Evolutionary conservation across 1,140 invertebrate genomes (phyloP).

Genomic region (Alviniconcha marisindica): DNA sequence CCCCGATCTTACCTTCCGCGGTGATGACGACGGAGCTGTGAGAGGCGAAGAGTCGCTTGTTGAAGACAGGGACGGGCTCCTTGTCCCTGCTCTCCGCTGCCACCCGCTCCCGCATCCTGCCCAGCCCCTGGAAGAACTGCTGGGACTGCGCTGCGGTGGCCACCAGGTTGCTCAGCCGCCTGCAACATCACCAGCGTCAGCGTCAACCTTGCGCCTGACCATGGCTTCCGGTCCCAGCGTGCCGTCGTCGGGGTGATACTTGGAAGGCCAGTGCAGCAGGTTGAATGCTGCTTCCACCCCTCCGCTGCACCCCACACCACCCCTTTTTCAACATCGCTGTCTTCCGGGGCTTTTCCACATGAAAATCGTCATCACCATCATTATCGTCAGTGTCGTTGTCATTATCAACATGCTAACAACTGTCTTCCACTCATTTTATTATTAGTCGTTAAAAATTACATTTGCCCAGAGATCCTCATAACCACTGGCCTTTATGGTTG

Average conservation of each 20-base stretch:
- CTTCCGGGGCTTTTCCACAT: too few relatives aligned
- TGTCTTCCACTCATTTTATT: neutral
- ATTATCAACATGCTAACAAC: neutral
- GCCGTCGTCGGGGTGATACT: neutral
- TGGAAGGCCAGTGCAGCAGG: neutral
- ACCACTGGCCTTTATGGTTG: neutral
- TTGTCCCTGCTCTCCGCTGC: slow-evolving; percentile 48
- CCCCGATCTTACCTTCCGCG: slow-evolving; percentile 37
- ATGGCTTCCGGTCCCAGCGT: neutral
- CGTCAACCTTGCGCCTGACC: too few relatives aligned
- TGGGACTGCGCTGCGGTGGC: slow-evolving; percentile 53
- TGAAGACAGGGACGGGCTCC: slow-evolving; percentile 63
- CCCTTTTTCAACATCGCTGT: neutral
- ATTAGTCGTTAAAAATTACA: neutral
- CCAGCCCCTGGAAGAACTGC: slow-evolving; percentile 56
- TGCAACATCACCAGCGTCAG: slow-evolving; percentile 40
- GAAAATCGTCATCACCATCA: too few relatives aligned
- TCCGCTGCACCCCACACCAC: neutral
- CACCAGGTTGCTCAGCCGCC: slow-evolving; percentile 57
- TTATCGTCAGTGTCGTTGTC: too few relatives aligned
- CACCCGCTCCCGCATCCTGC: slow-evolving; percentile 46
- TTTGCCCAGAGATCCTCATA: neutral
- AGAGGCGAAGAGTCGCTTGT: slow-evolving; percentile 64
- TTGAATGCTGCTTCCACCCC: neutral
- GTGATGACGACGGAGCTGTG: slow-evolving; percentile 62